Base-by-base conservation (phyloP, 2,888 invertebrate genomes). In the Rhamnusium bicolor region DNA sequence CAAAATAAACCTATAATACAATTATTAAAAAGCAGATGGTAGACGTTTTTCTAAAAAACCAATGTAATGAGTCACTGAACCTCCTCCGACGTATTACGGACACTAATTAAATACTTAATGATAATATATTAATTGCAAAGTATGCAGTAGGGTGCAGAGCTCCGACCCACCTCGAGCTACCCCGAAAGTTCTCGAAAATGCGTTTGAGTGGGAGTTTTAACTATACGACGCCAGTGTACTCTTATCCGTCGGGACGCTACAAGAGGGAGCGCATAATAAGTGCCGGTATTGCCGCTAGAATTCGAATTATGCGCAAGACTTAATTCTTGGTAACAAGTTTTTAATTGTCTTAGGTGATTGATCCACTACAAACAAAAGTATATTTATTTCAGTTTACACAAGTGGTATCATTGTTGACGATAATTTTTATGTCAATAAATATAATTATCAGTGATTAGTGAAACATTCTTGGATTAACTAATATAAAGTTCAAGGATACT, bases 91-190 rank as follows among this genome's bases (percentile, higher is more conserved):
- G 82, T 82, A 85, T 84, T 83, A 83, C 72, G 74, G 81, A 82
- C 81, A 79, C 85, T 85, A 87, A 87, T 87, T 87, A 87, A 87
- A 87, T 85, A 74, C 85, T 85, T 87, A 85, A 86, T 86, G 85
- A 86, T 85, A 86, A 87, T 86, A 86, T 86, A 87, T 87, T 87
- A 87, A 87, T 87, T 87, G 86, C 85, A 84, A 85, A 83, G 84
- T 83, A 85, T 86, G 86, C 86, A 85, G 86, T 82, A 82, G 85
- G 84, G 85, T 86, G 85, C 85, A 85, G 86, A 84, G 83, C 76
- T 75, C 79, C 86, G 86, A 83, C 73, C 69, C 68, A 73, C 74
- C 76, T 76, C 86, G 86, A 85, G 69, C 62, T 69, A 71, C 73
- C 63, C 79, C 86, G 86, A 80, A 65, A 54, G 67, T 54, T 71